phyloP scores from a whole-genome alignment of 2,888 invertebrate genomes.

The Temnothorax rugatulus region DNA sequence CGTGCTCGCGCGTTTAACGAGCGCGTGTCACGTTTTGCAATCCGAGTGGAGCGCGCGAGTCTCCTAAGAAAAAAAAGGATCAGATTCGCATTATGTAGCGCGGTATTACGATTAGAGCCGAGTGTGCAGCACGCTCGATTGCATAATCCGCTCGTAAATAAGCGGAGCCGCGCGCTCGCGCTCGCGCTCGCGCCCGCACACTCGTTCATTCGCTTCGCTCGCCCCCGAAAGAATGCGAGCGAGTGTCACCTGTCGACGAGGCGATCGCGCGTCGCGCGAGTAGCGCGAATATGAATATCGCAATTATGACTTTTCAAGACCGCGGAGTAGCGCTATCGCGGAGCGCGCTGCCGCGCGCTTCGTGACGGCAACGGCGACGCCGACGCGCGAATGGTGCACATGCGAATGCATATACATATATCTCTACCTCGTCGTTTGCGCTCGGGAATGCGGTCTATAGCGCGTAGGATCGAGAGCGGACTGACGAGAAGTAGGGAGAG shows the following conservation, averaged over 20 bases:
- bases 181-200: neutral
- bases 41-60: neutral
- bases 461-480: constrained; percentile 79
- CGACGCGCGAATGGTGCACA: constrained; percentile 72
- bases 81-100: constrained; percentile 42
- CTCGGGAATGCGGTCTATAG: constrained; percentile 79
- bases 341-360: neutral
- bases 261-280: constrained; percentile 29
- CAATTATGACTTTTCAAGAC: constrained; percentile 48
- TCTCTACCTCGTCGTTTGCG: constrained; percentile 78
- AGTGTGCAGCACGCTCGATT: constrained; percentile 26
- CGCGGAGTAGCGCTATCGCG: constrained; percentile 21
- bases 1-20: constrained; percentile 42
- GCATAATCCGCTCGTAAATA: constrained; percentile 57
- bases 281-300: constrained; percentile 39
- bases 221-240: constrained; percentile 29
- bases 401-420: constrained; percentile 78
- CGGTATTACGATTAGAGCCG: constrained; percentile 50
- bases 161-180: neutral
- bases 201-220: neutral
- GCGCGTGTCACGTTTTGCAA: constrained; percentile 44
- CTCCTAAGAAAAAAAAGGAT: constrained; percentile 10
- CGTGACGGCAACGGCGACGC: constrained; percentile 39
- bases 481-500: constrained; percentile 63
- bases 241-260: constrained; percentile 39